Evolutionary conservation across 2,888 invertebrate species (phyloP), one percentile per base, ranked within the genome.

Genomic region (Tetropium fuscum): DNA sequence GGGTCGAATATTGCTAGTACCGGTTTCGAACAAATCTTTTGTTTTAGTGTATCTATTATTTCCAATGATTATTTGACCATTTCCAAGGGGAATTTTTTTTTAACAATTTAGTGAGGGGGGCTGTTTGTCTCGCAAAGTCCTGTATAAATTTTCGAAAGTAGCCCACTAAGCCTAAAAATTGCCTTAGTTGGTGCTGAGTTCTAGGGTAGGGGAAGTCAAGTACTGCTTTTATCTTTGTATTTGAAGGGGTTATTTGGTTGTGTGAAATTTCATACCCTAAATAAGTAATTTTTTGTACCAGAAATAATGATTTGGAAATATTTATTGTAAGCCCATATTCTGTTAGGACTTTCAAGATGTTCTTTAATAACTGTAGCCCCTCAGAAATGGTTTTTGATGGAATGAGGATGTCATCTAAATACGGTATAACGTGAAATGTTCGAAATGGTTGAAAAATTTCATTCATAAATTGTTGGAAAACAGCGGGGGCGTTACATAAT

Each of bases 91-190:
- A 44, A 22, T 41, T 48, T 13, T 44, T 53, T 18, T 41, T 51
- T 27, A 53, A 53, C 40, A 64, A 27, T 11, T 47, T 51, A 2
- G 58, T 66, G 7, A 55, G 53, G 36, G 59, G 53, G 0, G 67
- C 60, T 6, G 55, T 56, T 27, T 58, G 44, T 0, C 57, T 45
- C 6, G 72, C 64, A 55, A 74, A 76, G 10, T 60, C 72, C 59
- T 53, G 61, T 1, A 76, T 66, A 44, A 72, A 78, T 53, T 73
- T 75, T 2, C 75, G 48, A 34, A 77, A 77, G 51, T 70, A 78
- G 0, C 63, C 62, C 0, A 76, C 71, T 2, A 79, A 47, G n/a
- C 76, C 75, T 48, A 77, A 30, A 45, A 77, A 73, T 27, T 72
- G 70, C 38, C 72, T 48, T 3, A 77, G 63, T 44, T 73, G 64